Evolutionary conservation across 1,140 invertebrate species (phyloP), one percentile per base, ranked within the genome.

Genomic region (Psilanteris sp.): DNA sequence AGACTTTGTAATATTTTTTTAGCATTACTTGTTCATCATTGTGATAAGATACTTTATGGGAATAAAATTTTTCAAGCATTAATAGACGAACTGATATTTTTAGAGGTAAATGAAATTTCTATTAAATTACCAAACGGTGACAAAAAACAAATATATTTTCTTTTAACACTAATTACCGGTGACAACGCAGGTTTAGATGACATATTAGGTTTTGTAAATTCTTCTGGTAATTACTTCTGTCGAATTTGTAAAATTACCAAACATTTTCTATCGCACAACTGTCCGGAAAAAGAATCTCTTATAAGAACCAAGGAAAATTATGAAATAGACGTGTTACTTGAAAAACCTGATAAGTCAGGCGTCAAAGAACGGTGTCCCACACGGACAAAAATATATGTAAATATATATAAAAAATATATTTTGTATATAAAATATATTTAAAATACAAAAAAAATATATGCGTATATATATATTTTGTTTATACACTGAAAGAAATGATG

Each of bases 1-100:
- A 62, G 34, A 55, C 31, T 83, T 10, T 46, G 59, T 7, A 78
- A 77, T 34, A 81, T 83, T 29, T 82, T 82, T 77, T 48, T 81
- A 32, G 57, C 71, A 11, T 14, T 77, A 6, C 48, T 82, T 6
- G 39, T 80, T 32, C 66, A 81, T 57, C 27, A 78, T 36, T 13
- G 22, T n/a, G 79, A 83, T 68, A 72, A 62, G 62, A 54, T 61
- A 6, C 1, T 32, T 4, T 36, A 50, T 44, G 70, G 70, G 2
- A 79, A 79, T 44, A 13, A 20, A 2, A 15, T 70, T 18, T 79
- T 79, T 59, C 24, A 76, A 44, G 15, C 36, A 43, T 41, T 79
- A 44, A 52, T 73, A 16, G 39, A 79, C 0, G 68, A 76, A 59
- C 13, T 76, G 14, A 72, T 41, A 5, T 76, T 76, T 64, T 46